phyloP scores from a whole-genome alignment of 2,797 vertebrate genomes.

The Pygocentrus nattereri region DNA sequence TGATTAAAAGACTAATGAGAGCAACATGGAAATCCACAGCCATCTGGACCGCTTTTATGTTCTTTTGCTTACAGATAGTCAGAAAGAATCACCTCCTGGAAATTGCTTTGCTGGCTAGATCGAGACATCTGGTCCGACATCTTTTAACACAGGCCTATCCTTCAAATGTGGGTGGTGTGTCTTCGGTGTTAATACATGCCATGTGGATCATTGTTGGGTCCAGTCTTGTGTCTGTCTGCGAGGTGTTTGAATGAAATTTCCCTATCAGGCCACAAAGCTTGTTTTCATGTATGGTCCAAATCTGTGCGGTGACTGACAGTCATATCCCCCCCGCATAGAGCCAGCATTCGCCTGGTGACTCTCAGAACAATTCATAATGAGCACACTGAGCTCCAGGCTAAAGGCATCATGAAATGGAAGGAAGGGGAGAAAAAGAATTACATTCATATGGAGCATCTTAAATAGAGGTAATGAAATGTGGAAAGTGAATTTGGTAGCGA shows the following conservation, averaged over 20 bases:
- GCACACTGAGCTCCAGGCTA: constrained; percentile 14
- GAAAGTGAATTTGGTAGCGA: constrained; percentile 14
- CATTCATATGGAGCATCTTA: constrained; percentile 32
- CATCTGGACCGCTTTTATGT: constrained; percentile 53
- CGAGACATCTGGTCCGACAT: constrained; percentile 51
- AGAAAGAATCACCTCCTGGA: constrained; percentile 45
- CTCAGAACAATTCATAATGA: constrained; percentile 34
- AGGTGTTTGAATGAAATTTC: constrained; percentile 39
- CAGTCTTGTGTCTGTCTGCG: constrained; percentile 7
- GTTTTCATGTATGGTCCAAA: constrained; percentile 17
- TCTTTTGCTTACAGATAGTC: constrained; percentile 36
- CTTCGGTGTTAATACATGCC: constrained; percentile 44
- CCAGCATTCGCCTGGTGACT: background rate
- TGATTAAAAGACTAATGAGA: constrained; percentile 62
- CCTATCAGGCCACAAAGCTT: constrained; percentile 4
- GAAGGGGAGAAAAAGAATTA: constrained; percentile 29
- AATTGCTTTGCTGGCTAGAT: constrained; percentile 36
- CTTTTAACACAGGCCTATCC: constrained; percentile 43
- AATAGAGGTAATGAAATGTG: constrained; percentile 37
- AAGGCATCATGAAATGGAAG: constrained; percentile 17
- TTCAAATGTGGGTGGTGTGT: constrained; percentile 53
- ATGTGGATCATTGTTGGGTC: constrained; percentile 44
- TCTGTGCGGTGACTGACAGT: background rate
- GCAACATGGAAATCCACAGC: constrained; percentile 52
- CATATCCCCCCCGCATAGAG: background rate